These are phyloP conservation scores for Homarus americanus DNA, from an alignment of 1,140 invertebrate genomes.

Conservation along the genomic window DNA sequence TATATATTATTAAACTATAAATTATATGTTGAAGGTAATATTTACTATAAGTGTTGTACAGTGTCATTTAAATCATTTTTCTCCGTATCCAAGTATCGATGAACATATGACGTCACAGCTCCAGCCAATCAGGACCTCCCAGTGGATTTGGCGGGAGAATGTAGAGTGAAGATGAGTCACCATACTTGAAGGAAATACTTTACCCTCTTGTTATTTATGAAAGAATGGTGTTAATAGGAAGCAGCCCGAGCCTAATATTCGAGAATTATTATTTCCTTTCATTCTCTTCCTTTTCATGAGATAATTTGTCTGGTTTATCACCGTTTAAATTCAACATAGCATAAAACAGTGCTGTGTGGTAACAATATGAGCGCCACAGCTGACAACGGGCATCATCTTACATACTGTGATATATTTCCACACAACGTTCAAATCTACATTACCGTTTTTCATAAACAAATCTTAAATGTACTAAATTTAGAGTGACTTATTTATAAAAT, in stretches of 20 bases:
- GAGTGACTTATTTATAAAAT: too few relatives aligned
- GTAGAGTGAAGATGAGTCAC: conserved; percentile 1
- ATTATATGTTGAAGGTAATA: neutral
- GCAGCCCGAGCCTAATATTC: too few relatives aligned
- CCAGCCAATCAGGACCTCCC: conserved; percentile 32
- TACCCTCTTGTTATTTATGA: neutral
- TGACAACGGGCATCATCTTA: neutral
- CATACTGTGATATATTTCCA: neutral
- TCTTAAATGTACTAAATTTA: too few relatives aligned
- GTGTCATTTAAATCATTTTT: neutral
- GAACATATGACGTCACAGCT: conserved; percentile 43
- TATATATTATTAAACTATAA: neutral
- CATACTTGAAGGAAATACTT: neutral
- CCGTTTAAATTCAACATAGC: too few relatives aligned
- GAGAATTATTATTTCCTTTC: too few relatives aligned
- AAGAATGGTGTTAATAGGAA: too few relatives aligned
- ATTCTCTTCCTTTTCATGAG: too few relatives aligned
- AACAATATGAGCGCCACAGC: neutral
- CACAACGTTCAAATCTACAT: too few relatives aligned
- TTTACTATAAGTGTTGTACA: neutral
- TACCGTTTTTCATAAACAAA: too few relatives aligned
- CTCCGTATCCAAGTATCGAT: conserved; percentile 10
- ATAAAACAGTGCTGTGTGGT: neutral
- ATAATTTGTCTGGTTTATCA: too few relatives aligned
- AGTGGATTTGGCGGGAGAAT: conserved; percentile 67